Conservation (phyloP, 2,888 invertebrate species). For the Himalopsyche kuldschensis region DNA sequence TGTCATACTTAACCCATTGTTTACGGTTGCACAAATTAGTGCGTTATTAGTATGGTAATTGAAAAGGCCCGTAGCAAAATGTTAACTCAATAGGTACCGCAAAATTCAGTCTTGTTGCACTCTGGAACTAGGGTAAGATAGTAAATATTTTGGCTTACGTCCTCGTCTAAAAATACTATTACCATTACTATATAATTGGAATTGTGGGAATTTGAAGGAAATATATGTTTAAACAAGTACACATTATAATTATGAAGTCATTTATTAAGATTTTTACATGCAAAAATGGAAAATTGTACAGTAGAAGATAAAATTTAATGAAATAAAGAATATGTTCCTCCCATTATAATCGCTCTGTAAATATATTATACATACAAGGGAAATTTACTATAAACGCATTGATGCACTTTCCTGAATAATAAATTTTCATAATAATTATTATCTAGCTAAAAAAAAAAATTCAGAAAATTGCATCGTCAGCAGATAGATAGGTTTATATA, state of each 20-base stretch:
- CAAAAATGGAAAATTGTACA: slow-evolving; percentile 41
- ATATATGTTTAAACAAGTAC: slow-evolving; percentile 2
- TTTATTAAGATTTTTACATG: slow-evolving; percentile 41
- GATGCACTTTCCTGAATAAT: slow-evolving; percentile 34
- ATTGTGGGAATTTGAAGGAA: background rate
- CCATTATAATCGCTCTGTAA: slow-evolving; percentile 36
- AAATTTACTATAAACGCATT: slow-evolving; percentile 30
- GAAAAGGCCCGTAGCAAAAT: no score
- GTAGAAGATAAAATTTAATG: slow-evolving; percentile 40
- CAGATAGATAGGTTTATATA: background rate
- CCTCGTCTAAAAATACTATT: no score
- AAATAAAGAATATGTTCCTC: slow-evolving; percentile 37
- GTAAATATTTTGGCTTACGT: no score
- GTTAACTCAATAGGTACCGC: no score
- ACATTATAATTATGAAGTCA: slow-evolving; percentile 39
- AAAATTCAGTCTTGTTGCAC: no score
- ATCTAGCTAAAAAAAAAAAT: slow-evolving; percentile 29
- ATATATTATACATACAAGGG: slow-evolving; percentile 34
- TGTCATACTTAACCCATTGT: no score
- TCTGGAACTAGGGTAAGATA: no score
- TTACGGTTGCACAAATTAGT: no score
- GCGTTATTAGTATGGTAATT: no score
- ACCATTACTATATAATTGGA: no score
- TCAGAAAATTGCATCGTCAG: slow-evolving; percentile 33
- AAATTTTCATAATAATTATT: slow-evolving; percentile 29